Conservation (phyloP, 2,113 vertebrate species). For the Coptodon rendalli region DNA sequence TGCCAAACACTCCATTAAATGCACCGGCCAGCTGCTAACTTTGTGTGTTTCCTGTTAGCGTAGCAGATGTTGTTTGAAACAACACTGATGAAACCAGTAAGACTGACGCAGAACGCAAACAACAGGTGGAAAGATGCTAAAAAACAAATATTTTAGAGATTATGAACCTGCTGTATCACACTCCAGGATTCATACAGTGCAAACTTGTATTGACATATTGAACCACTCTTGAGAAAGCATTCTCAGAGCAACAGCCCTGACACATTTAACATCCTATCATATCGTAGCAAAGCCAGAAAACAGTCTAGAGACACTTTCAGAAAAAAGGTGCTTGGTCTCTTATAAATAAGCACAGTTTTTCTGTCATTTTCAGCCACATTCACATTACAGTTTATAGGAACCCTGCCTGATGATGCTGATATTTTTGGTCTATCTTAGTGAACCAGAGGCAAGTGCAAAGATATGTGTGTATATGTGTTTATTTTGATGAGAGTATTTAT, state of each 20-base stretch:
- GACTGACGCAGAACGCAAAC: neutral
- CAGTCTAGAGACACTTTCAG: neutral
- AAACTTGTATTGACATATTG: neutral
- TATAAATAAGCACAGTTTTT: neutral
- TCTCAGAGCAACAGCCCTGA: neutral
- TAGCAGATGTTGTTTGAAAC: neutral
- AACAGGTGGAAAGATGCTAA: neutral
- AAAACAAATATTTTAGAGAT: neutral
- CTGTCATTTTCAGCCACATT: neutral
- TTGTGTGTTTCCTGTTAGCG: neutral
- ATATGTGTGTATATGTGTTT: constrained; percentile 52
- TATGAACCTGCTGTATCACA: neutral
- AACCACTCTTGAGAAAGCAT: neutral
- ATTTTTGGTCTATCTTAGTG: constrained; percentile 18
- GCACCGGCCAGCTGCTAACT: neutral
- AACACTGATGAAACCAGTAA: neutral
- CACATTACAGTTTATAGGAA: neutral
- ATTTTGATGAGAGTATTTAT: constrained; percentile 67
- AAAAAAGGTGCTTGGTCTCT: neutral
- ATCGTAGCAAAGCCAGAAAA: neutral
- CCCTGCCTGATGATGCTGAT: constrained; percentile 14
- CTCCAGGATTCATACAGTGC: neutral
- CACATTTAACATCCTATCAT: neutral
- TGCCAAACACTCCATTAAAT: neutral
- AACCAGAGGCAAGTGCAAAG: constrained; percentile 32